Percentiles rank a stretch among this genome's conserved stretches.
phyloP scores from a whole-genome alignment of 2,888 invertebrate species.

The Diogma glabrata region DNA sequence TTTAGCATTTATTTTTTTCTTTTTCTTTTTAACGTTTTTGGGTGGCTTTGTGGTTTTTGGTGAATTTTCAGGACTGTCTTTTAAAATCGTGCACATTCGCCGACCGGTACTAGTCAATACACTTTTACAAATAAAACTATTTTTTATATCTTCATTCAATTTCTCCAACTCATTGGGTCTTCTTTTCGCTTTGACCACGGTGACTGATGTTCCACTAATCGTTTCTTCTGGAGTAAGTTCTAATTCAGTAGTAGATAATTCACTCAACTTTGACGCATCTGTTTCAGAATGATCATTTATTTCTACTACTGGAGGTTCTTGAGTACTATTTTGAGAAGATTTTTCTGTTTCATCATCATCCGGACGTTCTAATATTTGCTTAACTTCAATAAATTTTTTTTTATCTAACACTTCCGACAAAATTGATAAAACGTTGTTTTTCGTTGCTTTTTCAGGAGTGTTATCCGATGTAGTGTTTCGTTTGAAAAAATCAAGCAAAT shows the following conservation, averaged over 20 bases:
- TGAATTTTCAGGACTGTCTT: constrained; percentile 22
- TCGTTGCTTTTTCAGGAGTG: constrained; percentile 22
- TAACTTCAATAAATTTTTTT: constrained; percentile 24
- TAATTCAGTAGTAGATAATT: too few species aligned
- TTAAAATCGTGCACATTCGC: constrained; percentile 43
- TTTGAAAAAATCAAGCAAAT: constrained; percentile 23
- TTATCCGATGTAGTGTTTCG: background rate
- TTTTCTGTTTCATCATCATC: constrained; percentile 16
- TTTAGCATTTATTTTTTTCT: too few species aligned
- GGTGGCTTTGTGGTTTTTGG: constrained; percentile 9
- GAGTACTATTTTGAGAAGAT: constrained; percentile 13
- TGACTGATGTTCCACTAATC: background rate
- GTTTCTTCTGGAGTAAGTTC: background rate
- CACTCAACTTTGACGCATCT: constrained; percentile 10
- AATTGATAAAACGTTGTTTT: constrained; percentile 22
- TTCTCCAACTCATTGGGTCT: constrained; percentile 43
- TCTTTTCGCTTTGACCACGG: constrained; percentile 18
- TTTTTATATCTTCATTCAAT: constrained; percentile 51
- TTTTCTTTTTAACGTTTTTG: constrained; percentile 10
- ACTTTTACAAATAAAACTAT: constrained; percentile 48
- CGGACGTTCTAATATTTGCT: constrained; percentile 20
- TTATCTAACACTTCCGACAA: constrained; percentile 25
- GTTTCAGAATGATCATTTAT: constrained; percentile 11
- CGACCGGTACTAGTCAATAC: constrained; percentile 48
- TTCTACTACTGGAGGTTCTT: constrained; percentile 13